These are phyloP conservation scores for Burhinus oedicnemus DNA, from an alignment of 2,113 vertebrate genomes.

Conservation along the genomic window DNA sequence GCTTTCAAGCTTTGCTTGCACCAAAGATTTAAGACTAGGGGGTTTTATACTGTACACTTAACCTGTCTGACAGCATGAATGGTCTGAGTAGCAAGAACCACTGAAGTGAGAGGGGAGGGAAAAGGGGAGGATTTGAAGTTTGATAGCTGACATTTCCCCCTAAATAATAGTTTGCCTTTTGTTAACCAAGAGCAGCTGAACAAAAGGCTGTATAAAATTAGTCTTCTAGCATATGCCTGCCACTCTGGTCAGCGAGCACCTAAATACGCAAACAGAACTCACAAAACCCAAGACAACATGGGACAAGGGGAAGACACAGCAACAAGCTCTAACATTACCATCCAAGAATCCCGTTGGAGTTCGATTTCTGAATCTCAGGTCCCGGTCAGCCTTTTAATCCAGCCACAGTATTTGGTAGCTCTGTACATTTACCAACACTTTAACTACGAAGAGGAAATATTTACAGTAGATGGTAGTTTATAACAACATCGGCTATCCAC, in stretches of 20 bases:
- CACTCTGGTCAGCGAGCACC: neutral
- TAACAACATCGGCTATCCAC: neutral
- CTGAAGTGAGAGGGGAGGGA: neutral
- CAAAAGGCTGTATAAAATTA: neutral
- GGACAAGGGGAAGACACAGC: neutral
- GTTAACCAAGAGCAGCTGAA: neutral
- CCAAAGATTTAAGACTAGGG: neutral
- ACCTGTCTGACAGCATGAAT: neutral
- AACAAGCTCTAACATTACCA: neutral
- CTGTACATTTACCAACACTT: neutral
- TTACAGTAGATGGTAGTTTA: neutral
- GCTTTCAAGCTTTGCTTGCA: neutral
- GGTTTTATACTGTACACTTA: neutral
- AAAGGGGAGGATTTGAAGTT: neutral
- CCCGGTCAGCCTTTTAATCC: neutral
- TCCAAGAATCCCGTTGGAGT: neutral
- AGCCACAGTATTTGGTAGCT: neutral
- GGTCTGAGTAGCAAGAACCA: neutral
- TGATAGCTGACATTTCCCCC: neutral
- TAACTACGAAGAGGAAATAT: neutral
- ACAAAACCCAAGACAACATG: neutral
- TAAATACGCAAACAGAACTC: neutral
- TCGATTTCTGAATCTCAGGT: neutral
- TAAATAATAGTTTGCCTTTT: conserved; percentile 1
- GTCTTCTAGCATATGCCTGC: neutral